Percentiles rank a stretch among this genome's conserved stretches.
These are phyloP conservation scores for Falco berigora DNA, from an alignment of 2,797 vertebrate species.

Conservation along the genomic window DNA sequence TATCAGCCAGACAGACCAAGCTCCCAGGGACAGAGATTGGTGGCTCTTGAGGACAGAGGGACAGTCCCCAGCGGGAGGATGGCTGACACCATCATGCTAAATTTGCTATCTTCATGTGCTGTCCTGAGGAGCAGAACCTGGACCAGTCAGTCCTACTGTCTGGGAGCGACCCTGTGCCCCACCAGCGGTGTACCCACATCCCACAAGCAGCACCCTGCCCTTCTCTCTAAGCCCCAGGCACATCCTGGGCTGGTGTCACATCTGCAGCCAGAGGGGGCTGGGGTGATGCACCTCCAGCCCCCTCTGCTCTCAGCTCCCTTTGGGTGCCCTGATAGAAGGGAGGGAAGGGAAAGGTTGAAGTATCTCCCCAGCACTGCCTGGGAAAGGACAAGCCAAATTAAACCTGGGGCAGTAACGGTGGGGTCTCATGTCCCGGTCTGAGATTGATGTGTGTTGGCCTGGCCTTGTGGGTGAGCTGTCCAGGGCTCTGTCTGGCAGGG, in stretches of 20 bases:
- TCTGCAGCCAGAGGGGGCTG: background rate
- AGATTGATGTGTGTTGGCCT: background rate
- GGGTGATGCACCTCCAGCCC: fast-evolving
- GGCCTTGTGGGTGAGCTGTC: background rate
- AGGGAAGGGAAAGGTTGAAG: background rate
- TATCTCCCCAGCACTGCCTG: background rate
- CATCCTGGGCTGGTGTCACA: background rate
- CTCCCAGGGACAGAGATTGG: background rate
- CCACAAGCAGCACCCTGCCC: fast-evolving
- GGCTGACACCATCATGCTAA: background rate
- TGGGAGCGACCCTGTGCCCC: background rate
- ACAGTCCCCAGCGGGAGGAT: background rate
- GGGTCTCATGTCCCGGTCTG: background rate
- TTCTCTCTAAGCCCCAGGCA: background rate
- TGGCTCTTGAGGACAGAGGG: background rate
- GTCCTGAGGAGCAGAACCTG: background rate
- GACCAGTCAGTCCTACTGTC: fast-evolving
- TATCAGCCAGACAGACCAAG: fast-evolving
- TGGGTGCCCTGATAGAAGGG: background rate
- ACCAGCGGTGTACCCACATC: background rate
- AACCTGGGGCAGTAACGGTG: background rate
- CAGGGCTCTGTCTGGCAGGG: background rate
- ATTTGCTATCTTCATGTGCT: fast-evolving
- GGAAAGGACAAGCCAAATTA: background rate
- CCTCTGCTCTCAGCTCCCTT: background rate